Conservation (phyloP, 2,113 vertebrate genomes). For the Machaerirhynchus nigripectus region DNA sequence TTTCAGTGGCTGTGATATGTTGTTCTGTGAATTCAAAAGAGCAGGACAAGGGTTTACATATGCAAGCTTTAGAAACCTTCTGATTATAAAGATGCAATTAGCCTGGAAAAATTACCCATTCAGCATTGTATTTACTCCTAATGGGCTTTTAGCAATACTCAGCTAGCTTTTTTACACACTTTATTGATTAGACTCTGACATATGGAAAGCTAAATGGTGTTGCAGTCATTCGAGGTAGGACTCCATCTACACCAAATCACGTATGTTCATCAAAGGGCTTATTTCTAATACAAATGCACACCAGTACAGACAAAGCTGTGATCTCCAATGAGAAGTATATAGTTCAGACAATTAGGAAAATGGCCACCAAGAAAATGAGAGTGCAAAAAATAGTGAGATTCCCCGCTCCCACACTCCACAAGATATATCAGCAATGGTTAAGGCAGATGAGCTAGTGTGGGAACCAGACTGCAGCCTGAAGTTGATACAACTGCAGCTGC, state of each 20-base stretch:
- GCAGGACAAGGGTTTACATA: background rate
- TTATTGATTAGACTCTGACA: background rate
- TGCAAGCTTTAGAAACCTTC: background rate
- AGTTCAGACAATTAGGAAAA: background rate
- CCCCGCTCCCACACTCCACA: fast-evolving
- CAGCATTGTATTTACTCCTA: background rate
- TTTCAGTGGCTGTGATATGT: background rate
- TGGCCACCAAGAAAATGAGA: background rate
- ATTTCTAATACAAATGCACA: background rate
- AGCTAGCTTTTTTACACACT: background rate
- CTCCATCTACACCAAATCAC: background rate
- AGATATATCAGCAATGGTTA: background rate
- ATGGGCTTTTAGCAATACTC: background rate
- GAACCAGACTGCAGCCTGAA: background rate
- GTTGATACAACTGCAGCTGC: background rate
- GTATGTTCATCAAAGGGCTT: background rate
- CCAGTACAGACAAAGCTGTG: background rate
- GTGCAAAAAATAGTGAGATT: background rate
- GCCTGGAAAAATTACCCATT: background rate
- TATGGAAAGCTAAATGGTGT: background rate
- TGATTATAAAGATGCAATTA: background rate
- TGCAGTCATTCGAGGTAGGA: background rate
- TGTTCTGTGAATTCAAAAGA: background rate
- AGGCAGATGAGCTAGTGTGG: background rate
- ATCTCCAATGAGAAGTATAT: background rate